Percentiles rank a stretch among this genome's conserved stretches.
Conservation (phyloP, 2,888 invertebrate genomes). For the Loripinus fragilis region DNA sequence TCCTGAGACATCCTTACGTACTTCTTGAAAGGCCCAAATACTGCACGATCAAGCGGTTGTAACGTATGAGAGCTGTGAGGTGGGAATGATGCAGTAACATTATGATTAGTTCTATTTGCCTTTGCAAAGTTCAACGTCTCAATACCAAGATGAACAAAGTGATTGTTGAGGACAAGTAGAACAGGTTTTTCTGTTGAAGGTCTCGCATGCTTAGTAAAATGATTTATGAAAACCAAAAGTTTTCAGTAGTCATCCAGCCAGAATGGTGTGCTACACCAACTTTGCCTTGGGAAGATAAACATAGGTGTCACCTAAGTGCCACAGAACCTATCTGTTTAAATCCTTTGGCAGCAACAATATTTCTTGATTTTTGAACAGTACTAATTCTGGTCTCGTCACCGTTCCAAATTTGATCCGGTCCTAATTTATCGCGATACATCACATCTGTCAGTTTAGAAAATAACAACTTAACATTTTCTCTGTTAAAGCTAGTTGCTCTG, state of each 20-base stretch:
- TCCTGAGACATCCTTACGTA: constrained; percentile 70
- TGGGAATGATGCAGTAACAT: neutral
- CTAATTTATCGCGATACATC: neutral
- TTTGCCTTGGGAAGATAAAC: neutral
- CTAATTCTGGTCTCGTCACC: neutral
- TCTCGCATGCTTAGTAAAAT: neutral
- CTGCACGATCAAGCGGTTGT: constrained; percentile 58
- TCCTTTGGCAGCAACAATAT: neutral
- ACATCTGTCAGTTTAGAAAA: neutral
- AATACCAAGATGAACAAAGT: neutral
- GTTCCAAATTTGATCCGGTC: neutral
- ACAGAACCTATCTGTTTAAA: neutral
- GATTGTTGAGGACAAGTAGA: neutral
- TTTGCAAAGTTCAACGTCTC: neutral
- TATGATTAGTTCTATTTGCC: neutral
- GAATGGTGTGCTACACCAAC: neutral
- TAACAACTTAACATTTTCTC: neutral
- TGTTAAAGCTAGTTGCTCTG: neutral
- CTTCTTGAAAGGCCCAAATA: constrained; percentile 76
- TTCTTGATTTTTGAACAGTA: neutral
- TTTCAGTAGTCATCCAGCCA: neutral
- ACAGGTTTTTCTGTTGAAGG: neutral
- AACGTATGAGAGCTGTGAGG: neutral
- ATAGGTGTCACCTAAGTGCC: neutral
- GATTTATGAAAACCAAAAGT: neutral